phyloP scores from a whole-genome alignment of 92 coral and sea anemone species.

The Epizoanthus illoricatus region DNA sequence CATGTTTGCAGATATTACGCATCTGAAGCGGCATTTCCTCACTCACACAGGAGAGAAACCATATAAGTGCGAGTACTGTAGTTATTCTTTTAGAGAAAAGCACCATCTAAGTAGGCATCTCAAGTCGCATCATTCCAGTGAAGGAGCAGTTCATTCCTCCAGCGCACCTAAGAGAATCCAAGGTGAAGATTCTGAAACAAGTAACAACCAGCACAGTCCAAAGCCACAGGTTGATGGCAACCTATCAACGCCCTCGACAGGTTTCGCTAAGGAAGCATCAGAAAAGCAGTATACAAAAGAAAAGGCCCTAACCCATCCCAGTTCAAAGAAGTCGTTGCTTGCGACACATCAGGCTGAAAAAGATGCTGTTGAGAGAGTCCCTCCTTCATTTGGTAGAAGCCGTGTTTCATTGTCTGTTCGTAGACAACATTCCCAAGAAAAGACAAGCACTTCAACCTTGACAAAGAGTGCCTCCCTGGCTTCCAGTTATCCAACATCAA shows the following conservation, averaged over 20 bases:
- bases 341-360: background rate
- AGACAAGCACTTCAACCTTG: background rate
- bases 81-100: slow-evolving; percentile 11
- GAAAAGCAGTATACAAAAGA: background rate
- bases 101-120: slow-evolving; percentile 28
- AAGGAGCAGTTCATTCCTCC: background rate
- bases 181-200: background rate
- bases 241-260: background rate
- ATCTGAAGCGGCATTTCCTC: slow-evolving; percentile 34
- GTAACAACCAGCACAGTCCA: background rate
- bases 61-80: slow-evolving; percentile 15
- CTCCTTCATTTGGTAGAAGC: background rate
- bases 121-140: slow-evolving; percentile 7
- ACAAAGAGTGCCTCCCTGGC: background rate
- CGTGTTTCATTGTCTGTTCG: too few species aligned
- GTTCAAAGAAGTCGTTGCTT: background rate
- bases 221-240: background rate
- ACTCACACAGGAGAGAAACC: slow-evolving; percentile 38
- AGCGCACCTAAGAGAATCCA: too few species aligned
- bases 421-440: background rate
- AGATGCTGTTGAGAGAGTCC: background rate
- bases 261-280: too few species aligned
- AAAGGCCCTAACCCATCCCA: background rate
- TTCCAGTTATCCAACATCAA: background rate
- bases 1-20: slow-evolving; percentile 8